Evolutionary conservation across 1,140 invertebrate species (phyloP), one percentile per base, ranked within the genome.

Genomic region (Agraylea sexmaculata): DNA sequence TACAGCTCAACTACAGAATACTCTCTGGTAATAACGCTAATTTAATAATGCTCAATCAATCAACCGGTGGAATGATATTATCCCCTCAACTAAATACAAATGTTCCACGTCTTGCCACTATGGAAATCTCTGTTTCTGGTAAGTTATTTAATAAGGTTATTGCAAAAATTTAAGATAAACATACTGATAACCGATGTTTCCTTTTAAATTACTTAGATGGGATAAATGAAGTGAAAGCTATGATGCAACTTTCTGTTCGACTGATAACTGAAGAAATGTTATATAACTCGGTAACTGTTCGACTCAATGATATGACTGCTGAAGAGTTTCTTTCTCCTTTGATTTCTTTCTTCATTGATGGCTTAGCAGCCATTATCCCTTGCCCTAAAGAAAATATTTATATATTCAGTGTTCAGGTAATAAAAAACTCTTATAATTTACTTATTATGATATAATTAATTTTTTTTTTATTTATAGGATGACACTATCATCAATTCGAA

Each of bases 261-360:
- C 62, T 95, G 2, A 89, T 98, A 15, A 94, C 91, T 0, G 86
- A 93, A 53, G 84, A 93, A 34, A 96, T 97, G 86, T 64, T 99
- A 0, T 79, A 82, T 45, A 94, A 93, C 59, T 94, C 90, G 0
- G 88, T 98, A 6, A 97, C 92, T 0, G 81, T 99, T 0, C 73
- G 91, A 19, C 59, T 99, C 1, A 83, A 87, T 51, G 87, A 92
- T 48, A 93, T 98, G 83, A 92, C 87, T 0, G 80, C 85, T 27
- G 84, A 91, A 51, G 81, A 82, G 0, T 98, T 99, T 59, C 69
- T 99, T 2, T 95, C 91, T 17, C 87, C 88, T 0, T 60, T 96
- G 2, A 70, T 92, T 3, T 77, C 80, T 13, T 90, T 87, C 57
- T 97, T 98, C 55, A 58, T 91, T 1, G 89, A 94, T 52, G 90